A percentile compares a stretch with the other conserved stretches of the same genome.
Conservation (phyloP, 2,113 vertebrate species). For the Proteles cristata region DNA sequence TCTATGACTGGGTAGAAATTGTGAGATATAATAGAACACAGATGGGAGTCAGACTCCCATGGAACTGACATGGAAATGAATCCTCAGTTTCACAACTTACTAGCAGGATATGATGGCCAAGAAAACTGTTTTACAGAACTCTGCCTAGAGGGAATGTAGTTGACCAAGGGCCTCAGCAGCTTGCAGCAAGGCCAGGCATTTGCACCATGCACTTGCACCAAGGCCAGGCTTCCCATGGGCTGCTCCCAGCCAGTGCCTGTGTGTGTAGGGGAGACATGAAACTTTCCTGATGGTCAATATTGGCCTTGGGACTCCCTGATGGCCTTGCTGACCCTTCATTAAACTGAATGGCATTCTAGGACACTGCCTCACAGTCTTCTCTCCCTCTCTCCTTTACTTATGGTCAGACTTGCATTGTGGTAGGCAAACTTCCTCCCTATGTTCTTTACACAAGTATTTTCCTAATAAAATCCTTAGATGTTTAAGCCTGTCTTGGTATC, state of each 20-base stretch:
- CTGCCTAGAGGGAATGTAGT: background rate
- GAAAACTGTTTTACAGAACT: background rate
- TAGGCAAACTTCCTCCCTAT: background rate
- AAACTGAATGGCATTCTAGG: background rate
- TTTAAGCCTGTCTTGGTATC: background rate
- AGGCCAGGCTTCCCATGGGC: background rate
- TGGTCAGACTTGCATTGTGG: background rate
- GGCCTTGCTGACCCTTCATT: background rate
- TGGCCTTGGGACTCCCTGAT: background rate
- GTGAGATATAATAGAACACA: background rate
- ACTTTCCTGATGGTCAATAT: background rate
- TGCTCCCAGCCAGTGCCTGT: background rate
- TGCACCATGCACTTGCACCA: background rate
- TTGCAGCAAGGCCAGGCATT: background rate
- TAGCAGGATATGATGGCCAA: background rate
- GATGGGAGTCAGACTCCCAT: background rate
- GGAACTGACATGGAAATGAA: background rate
- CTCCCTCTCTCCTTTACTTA: background rate
- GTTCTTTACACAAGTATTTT: background rate
- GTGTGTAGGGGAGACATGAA: background rate
- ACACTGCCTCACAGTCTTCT: background rate
- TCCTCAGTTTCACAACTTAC: background rate
- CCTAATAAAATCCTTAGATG: background rate
- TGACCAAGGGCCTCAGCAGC: background rate
- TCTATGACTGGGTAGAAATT: background rate